These are phyloP conservation scores for Ptychoptera contaminata DNA, from an alignment of 2,888 invertebrate genomes.

Conservation along the genomic window DNA sequence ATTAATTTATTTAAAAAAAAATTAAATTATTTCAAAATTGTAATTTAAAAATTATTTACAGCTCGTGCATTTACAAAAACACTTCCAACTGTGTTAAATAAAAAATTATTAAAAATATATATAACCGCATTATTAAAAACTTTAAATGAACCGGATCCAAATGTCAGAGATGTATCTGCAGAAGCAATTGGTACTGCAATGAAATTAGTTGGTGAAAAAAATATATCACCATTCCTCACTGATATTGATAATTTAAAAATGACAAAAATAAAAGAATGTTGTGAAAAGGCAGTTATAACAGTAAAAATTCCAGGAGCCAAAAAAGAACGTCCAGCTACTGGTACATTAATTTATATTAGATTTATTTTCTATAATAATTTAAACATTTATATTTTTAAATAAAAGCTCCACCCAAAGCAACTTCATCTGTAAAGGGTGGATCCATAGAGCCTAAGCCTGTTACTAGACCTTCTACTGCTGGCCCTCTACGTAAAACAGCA, in stretches of 20 bases:
- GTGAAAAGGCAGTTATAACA: conserved; percentile 79
- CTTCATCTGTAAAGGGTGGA: conserved; percentile 20
- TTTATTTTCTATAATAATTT: neutral
- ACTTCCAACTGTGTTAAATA: conserved; percentile 65
- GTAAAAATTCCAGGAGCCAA: conserved; percentile 50
- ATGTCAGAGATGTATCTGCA: conserved; percentile 81
- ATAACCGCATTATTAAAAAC: conserved; percentile 61
- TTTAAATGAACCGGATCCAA: conserved; percentile 51
- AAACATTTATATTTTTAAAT: neutral
- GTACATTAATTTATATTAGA: conserved; percentile 4
- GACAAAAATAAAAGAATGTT: conserved; percentile 84
- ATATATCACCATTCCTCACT: conserved; percentile 65
- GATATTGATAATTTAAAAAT: conserved; percentile 86
- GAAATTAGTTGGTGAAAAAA: conserved; percentile 87
- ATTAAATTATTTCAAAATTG: too few relatives aligned
- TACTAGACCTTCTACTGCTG: conserved; percentile 22
- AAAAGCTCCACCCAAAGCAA: conserved; percentile 17
- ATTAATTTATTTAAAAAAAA: too few relatives aligned
- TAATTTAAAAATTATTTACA: too few relatives aligned
- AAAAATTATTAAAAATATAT: conserved; percentile 77
- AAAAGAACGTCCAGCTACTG: conserved; percentile 32
- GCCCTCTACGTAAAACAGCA: conserved; percentile 15
- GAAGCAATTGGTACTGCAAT: conserved; percentile 88
- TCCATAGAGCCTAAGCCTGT: conserved; percentile 22
- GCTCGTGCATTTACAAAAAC: conserved; percentile 69